phyloP scores from a whole-genome alignment of 2,113 vertebrate species.

The Cyphomyrus plagiostoma region DNA sequence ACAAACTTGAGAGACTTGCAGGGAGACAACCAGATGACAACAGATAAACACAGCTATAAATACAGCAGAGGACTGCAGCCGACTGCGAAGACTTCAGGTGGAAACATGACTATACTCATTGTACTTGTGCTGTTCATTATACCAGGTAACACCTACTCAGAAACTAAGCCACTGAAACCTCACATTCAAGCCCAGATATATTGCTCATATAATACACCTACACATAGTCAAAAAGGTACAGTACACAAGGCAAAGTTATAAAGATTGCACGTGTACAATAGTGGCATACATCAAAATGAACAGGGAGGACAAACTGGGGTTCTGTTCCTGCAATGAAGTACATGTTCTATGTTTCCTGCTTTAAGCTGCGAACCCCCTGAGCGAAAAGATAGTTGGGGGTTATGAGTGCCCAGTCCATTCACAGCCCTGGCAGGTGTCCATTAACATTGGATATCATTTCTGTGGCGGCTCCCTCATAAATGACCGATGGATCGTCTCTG shows the following conservation, averaged over 20 bases:
- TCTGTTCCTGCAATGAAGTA: background rate
- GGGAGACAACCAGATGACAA: conserved; percentile 18
- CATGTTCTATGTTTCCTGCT: background rate
- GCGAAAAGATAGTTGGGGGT: conserved; percentile 59
- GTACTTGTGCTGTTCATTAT: conserved; percentile 46
- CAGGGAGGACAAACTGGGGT: background rate
- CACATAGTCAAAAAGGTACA: conserved; percentile 2
- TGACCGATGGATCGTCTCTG: conserved; percentile 58
- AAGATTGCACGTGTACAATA: background rate
- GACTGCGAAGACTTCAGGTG: conserved; percentile 29
- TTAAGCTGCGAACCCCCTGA: conserved; percentile 49
- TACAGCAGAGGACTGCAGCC: conserved; percentile 21
- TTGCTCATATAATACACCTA: background rate
- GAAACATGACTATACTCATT: conserved; percentile 48
- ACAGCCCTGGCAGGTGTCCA: conserved; percentile 52
- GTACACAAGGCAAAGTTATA: background rate
- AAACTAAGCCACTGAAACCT: background rate
- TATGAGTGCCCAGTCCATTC: conserved; percentile 44
- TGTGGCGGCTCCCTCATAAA: conserved; percentile 58
- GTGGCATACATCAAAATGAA: background rate
- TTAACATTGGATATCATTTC: conserved; percentile 59
- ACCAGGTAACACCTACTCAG: conserved; percentile 48
- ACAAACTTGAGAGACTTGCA: background rate
- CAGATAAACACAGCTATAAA: conserved; percentile 49
- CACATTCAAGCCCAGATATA: background rate